Conservation (phyloP, 2,797 vertebrate species). For the Sarcoramphus papa region DNA sequence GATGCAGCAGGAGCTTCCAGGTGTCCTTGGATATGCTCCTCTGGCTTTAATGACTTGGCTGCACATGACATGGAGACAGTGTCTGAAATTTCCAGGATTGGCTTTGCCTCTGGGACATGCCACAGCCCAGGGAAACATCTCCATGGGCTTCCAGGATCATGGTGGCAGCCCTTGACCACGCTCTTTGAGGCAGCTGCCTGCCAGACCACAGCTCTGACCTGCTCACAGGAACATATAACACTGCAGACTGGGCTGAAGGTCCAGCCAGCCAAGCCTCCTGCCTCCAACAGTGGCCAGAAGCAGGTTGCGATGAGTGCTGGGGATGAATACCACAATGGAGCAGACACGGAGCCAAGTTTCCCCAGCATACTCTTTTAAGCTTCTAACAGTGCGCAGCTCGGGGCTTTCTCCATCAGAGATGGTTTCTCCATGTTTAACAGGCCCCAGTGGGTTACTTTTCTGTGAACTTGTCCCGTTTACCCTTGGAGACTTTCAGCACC, state of each 20-base stretch:
- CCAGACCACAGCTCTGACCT: neutral
- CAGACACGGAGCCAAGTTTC: neutral
- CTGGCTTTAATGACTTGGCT: neutral
- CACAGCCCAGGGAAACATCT: neutral
- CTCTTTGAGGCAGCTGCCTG: neutral
- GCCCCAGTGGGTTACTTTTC: neutral
- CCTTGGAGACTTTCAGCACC: neutral
- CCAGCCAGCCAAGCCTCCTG: neutral
- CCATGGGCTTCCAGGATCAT: neutral
- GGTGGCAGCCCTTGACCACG: neutral
- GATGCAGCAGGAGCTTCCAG: neutral
- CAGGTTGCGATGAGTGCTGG: neutral
- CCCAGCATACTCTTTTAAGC: neutral
- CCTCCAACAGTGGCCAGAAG: neutral
- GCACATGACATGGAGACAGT: rapidly evolving
- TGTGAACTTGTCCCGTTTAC: neutral
- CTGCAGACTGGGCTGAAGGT: neutral
- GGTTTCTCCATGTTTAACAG: neutral
- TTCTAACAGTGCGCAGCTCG: neutral
- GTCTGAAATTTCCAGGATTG: neutral
- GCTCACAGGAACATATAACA: neutral
- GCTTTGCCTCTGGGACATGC: neutral
- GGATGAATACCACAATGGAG: neutral
- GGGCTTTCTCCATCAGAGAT: neutral
- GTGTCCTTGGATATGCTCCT: neutral